Evolutionary conservation across 2,888 invertebrate genomes (phyloP), one percentile per base, ranked within the genome.

Genomic region (Tipula lateralis): DNA sequence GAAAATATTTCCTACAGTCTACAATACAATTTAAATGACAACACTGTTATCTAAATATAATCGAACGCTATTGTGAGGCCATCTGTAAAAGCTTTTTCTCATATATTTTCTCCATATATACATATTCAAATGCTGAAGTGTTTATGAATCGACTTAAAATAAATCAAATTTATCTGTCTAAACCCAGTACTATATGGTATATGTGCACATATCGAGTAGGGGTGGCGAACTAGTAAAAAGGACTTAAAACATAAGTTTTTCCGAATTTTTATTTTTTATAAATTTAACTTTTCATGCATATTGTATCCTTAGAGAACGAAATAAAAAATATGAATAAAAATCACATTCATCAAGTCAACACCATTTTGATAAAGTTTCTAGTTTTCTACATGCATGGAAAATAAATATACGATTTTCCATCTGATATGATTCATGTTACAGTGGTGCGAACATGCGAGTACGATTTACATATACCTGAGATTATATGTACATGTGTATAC

Each of bases 331-430:
- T 82, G 82, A 82, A 82, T 82, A 82, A 30, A 82, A 30, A 30
- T 82, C 82, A 82, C 82, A 82, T 82, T 82, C 82, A 82, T 82
- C 82, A 82, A 29, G 30, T 30, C 82, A 82, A 82, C 82, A 82
- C 82, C 82, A 30, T 66, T 66, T 66, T 66, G 66, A 66, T 66
- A 66, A 66, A 66, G 1, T 24, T 16, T 50, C 24, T 24, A 66
- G 66, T 66, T 66, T 66, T 66, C 12, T 24, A 66, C 66, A 66
- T 66, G 66, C 66, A 66, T 24, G 24, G 12, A 66, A 66, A 24
- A 66, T 24, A 66, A 66, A 66, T 66, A 9, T 66, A 66, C 24
- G n/a, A n/a, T n/a, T 24, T 66, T 66, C 19, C 9, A 66, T 66
- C 66, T 66, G 66, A 66, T 66, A 66, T 66, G 66, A 66, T 66